These are phyloP conservation scores for Fregetta grallaria DNA, from an alignment of 2,113 vertebrate genomes.

Conservation along the genomic window DNA sequence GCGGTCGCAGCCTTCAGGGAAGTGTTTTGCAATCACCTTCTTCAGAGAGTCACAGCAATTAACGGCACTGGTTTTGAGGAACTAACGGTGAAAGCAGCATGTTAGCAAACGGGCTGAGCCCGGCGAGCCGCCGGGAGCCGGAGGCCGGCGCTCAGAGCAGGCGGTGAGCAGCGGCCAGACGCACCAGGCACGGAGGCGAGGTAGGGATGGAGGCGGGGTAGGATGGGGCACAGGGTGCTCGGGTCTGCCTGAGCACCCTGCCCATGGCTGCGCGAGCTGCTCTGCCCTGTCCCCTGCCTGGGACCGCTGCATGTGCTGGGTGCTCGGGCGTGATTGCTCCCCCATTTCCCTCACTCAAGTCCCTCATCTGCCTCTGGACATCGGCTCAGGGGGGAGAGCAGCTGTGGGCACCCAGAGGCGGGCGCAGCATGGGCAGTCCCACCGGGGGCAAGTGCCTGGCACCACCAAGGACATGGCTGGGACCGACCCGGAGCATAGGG, in stretches of 20 bases:
- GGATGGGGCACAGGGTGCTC: background rate
- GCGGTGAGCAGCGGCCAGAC: background rate
- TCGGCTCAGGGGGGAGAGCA: background rate
- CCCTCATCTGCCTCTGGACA: background rate
- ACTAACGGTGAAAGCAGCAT: constrained; percentile 46
- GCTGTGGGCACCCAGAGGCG: background rate
- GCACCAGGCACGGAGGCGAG: background rate
- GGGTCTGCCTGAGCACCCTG: background rate
- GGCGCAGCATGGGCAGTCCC: background rate
- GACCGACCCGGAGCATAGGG: background rate
- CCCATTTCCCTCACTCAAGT: background rate
- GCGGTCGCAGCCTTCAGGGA: constrained; percentile 47
- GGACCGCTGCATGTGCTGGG: background rate
- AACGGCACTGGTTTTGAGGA: constrained; percentile 66
- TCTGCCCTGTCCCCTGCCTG: background rate
- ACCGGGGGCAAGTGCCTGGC: background rate
- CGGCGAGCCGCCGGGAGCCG: background rate
- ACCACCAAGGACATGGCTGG: accelerated
- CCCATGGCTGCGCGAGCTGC: background rate
- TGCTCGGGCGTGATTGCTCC: background rate
- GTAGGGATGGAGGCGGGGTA: background rate
- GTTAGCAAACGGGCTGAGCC: background rate
- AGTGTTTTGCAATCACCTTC: constrained; percentile 71
- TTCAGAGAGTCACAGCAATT: constrained; percentile 58
- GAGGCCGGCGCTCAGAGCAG: accelerated